A percentile compares a stretch with the other conserved stretches of the same genome.
Evolutionary conservation across 2,113 vertebrate species (phyloP).

Genomic region (Phoxinus phoxinus): DNA sequence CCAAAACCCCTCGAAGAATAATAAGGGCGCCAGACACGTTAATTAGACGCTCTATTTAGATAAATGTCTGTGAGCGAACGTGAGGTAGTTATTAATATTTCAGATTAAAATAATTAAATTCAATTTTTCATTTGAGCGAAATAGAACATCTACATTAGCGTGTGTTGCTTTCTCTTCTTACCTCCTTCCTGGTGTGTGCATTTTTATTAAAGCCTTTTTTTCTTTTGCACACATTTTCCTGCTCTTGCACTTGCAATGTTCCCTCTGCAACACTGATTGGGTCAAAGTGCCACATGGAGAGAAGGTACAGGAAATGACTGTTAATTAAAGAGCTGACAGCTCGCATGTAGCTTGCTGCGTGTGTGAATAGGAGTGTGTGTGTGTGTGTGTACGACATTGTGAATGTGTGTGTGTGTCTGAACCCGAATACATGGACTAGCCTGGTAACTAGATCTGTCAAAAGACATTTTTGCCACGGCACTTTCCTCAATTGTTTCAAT

Average conservation of each 20-base stretch:
- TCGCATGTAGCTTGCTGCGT: slow-evolving; percentile 59
- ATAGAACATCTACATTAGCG: slow-evolving; percentile 53
- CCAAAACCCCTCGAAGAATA: slow-evolving; percentile 83
- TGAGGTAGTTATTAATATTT: slow-evolving; percentile 88
- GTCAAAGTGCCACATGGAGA: slow-evolving; percentile 75
- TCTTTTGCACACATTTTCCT: not conserved
- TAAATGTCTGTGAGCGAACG: slow-evolving; percentile 83
- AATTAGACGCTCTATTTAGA: slow-evolving; percentile 93
- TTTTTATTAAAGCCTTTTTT: slow-evolving; percentile 21
- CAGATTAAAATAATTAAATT: slow-evolving; percentile 77
- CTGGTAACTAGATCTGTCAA: slow-evolving; percentile 40
- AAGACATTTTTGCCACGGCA: slow-evolving; percentile 24
- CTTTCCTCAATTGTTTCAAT: slow-evolving; percentile 18
- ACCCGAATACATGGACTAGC: slow-evolving; percentile 64
- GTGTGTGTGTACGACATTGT: slow-evolving; percentile 50
- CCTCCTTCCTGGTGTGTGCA: not conserved
- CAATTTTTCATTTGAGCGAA: slow-evolving; percentile 63
- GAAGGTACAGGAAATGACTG: slow-evolving; percentile 79
- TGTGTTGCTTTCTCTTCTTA: slow-evolving; percentile 35
- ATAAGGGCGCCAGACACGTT: slow-evolving; percentile 90
- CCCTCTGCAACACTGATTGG: slow-evolving; percentile 53
- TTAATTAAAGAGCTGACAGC: slow-evolving; percentile 84
- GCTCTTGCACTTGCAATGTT: slow-evolving; percentile 37
- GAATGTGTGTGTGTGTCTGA: slow-evolving; percentile 75
- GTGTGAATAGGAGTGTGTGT: not conserved